phyloP scores from a whole-genome alignment of 2,888 invertebrate species.

The Acleris laterana region DNA sequence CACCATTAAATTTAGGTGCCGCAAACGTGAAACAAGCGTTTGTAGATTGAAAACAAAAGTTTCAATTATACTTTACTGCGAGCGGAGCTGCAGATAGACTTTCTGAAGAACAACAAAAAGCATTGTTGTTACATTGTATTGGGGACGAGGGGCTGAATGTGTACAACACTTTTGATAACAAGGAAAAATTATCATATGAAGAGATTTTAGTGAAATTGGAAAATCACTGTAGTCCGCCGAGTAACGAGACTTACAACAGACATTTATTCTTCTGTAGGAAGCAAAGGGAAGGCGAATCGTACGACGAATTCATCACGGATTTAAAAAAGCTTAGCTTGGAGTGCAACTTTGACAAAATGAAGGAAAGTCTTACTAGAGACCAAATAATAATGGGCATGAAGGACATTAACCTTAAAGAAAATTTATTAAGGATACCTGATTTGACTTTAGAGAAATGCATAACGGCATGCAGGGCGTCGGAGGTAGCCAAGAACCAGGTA shows the following conservation, averaged over 20 bases:
- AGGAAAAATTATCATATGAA: slow-evolving; percentile 6
- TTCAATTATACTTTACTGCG: no score
- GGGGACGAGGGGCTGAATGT: slow-evolving; percentile 12
- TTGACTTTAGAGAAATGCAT: slow-evolving; percentile 12
- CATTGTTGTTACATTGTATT: slow-evolving; percentile 11
- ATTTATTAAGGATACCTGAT: slow-evolving; percentile 2
- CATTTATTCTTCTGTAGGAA: slow-evolving; percentile 14
- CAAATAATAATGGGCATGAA: slow-evolving; percentile 19
- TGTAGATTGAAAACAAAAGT: no score
- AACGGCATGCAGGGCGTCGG: slow-evolving; percentile 9
- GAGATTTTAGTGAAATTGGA: slow-evolving; percentile 7
- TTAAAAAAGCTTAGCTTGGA: slow-evolving; percentile 22
- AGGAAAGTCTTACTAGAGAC: slow-evolving; percentile 12
- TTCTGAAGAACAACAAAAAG: slow-evolving; percentile 6
- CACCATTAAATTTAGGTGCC: no score
- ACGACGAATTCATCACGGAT: background rate
- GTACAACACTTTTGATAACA: slow-evolving; percentile 17
- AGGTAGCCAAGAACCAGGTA: slow-evolving; percentile 2
- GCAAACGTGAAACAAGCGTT: slow-evolving; percentile 10
- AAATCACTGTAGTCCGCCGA: slow-evolving; percentile 21
- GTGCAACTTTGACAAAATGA: slow-evolving; percentile 12
- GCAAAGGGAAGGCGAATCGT: background rate
- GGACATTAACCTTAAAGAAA: slow-evolving; percentile 11
- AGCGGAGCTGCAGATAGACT: slow-evolving; percentile 5
- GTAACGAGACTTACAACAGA: slow-evolving; percentile 25